These are phyloP conservation scores for Engraulis encrasicolus DNA, from an alignment of 2,113 vertebrate genomes.

Conservation along the genomic window DNA sequence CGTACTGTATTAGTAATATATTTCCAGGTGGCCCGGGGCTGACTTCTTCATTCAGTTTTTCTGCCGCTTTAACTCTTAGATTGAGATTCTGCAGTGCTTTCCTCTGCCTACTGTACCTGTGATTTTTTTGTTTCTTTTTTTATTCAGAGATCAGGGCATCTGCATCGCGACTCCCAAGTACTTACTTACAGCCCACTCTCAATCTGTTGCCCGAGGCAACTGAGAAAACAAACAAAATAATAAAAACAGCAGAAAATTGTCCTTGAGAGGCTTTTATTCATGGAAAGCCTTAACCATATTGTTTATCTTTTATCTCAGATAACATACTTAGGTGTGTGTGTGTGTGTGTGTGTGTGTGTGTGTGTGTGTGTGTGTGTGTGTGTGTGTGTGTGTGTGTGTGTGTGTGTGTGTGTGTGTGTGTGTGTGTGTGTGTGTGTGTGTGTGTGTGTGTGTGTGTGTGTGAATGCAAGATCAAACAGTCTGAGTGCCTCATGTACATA, in stretches of 20 bases:
- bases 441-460: not conserved
- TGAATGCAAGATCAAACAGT: too few species aligned
- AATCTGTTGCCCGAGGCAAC: conserved; percentile 24
- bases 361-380: not conserved
- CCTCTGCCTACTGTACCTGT: not conserved
- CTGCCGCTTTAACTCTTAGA: not conserved
- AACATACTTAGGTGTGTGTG: not conserved
- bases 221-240: conserved; percentile 33
- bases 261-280: conserved; percentile 34
- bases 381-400: not conserved
- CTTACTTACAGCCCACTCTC: conserved; percentile 23
- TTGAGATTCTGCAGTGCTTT: not conserved
- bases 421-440: not conserved
- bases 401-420: not conserved
- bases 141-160: not conserved
- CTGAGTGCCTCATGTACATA: too few species aligned
- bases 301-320: not conserved
- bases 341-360: not conserved
- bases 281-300: not conserved
- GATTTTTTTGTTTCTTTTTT: too few species aligned
- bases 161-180: not conserved
- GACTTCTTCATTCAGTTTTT: not conserved
- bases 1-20: not conserved
- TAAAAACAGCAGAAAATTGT: not conserved
- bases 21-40: not conserved